Conservation (phyloP, 2,113 vertebrate genomes). For the Bagarius yarrelli region DNA sequence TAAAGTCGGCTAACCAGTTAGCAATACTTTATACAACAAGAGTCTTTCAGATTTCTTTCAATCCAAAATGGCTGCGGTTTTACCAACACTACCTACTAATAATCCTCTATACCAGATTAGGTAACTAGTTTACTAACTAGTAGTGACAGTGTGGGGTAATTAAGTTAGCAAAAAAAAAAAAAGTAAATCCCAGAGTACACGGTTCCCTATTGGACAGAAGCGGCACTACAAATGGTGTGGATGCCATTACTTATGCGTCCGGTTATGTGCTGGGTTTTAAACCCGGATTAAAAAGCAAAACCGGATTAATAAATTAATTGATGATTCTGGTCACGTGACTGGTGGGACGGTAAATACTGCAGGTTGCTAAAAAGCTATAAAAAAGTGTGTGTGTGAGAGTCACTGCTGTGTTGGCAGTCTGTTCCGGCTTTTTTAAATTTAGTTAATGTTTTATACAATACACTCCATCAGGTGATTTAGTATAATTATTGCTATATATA, state of each 20-base stretch:
- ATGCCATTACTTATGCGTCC: slow-evolving; percentile 13
- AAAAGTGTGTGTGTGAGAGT: not conserved
- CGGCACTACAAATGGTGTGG: not conserved
- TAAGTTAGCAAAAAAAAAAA: not conserved
- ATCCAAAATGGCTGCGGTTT: not conserved
- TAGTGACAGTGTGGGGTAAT: not conserved
- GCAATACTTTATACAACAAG: not conserved
- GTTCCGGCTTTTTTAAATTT: not conserved
- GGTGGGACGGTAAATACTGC: slow-evolving; percentile 3
- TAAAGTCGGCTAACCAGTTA: slow-evolving; percentile 8
- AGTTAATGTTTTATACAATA: not conserved
- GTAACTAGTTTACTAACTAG: not conserved
- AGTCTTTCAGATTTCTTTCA: not conserved
- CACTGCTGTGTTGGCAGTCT: not conserved
- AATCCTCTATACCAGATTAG: not conserved
- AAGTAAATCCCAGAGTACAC: not conserved
- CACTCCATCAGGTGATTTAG: not conserved
- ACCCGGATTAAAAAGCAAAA: not conserved
- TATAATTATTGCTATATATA: no score
- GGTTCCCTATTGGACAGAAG: not conserved
- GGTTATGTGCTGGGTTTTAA: not conserved
- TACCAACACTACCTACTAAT: not conserved
- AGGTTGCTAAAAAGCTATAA: not conserved
- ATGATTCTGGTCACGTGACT: not conserved
- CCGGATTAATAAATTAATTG: not conserved